A percentile compares a stretch with the other conserved stretches of the same genome.
Conservation (phyloP, 1,140 invertebrate genomes). For the Drosophila athabasca region DNA sequence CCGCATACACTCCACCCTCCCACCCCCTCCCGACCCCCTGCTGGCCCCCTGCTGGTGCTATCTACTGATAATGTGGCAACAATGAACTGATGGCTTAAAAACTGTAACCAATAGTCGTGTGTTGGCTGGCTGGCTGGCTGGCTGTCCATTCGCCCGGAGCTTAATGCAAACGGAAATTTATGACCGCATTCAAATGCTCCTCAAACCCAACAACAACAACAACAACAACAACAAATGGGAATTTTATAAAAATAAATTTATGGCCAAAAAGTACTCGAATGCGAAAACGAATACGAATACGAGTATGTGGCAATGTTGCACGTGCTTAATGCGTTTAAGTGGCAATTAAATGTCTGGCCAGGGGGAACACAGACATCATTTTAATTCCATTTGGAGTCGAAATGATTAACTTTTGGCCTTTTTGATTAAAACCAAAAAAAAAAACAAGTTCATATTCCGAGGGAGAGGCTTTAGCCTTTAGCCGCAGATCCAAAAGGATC, state of each 20-base stretch:
- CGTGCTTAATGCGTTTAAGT: conserved; percentile 63
- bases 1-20: background rate
- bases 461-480: no score
- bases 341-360: conserved; percentile 54
- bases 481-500: no score
- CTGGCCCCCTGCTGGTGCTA: conserved; percentile 14
- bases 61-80: conserved; percentile 67
- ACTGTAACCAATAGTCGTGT: conserved; percentile 56
- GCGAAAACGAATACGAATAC: no score
- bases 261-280: conserved; percentile 10
- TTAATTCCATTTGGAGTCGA: conserved; percentile 60
- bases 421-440: conserved; percentile 25
- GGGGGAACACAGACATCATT: conserved; percentile 43
- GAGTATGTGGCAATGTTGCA: conserved; percentile 39
- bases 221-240: conserved; percentile 1
- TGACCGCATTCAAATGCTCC: conserved; percentile 63
- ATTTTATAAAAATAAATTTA: conserved; percentile 14
- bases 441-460: no score
- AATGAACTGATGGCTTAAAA: conserved; percentile 66
- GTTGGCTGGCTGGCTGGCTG: conserved; percentile 30
- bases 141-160: conserved; percentile 13
- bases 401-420: conserved; percentile 61
- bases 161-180: conserved; percentile 66
- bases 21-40: background rate
- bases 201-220: background rate